Evolutionary conservation across 2,888 invertebrate genomes (phyloP).

Genomic region (Plusia festucae): DNA sequence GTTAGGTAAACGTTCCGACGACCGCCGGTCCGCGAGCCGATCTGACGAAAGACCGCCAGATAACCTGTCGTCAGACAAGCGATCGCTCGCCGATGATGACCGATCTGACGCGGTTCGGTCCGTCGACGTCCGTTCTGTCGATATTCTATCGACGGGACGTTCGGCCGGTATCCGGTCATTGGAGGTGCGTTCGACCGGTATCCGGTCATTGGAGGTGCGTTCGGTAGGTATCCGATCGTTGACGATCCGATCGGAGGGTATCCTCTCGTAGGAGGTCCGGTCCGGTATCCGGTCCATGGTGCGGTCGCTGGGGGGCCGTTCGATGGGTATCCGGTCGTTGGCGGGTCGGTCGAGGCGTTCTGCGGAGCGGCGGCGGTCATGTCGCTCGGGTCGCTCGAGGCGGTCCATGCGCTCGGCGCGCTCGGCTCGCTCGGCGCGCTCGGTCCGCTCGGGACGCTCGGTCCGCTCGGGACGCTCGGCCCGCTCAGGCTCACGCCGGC

Average conservation of each 20-base stretch:
- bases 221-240: conserved; percentile 57
- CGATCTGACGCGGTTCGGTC: conserved; percentile 64
- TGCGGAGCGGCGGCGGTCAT: conserved; percentile 68
- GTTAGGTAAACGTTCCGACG: conserved; percentile 60
- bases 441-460: too few relatives aligned
- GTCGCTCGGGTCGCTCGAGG: conserved; percentile 55
- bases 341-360: conserved; percentile 67
- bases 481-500: conserved; percentile 56
- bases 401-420: conserved; percentile 15
- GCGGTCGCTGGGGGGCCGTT: conserved; percentile 58
- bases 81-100: conserved; percentile 64
- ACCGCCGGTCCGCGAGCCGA: conserved; percentile 56
- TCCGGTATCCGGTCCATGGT: conserved; percentile 58
- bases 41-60: conserved; percentile 51
- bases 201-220: conserved; percentile 56
- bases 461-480: conserved; percentile 4
- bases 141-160: conserved; percentile 57
- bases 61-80: conserved; percentile 63
- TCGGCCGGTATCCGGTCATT: conserved; percentile 56
- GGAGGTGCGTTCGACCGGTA: conserved; percentile 56
- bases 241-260: conserved; percentile 49
- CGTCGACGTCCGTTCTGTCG: conserved; percentile 59
- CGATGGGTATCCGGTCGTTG: conserved; percentile 62
- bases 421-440: too few relatives aligned
- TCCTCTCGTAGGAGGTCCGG: conserved; percentile 54